phyloP scores from a whole-genome alignment of 2,113 vertebrate genomes.

The Eurystomus gularis region DNA sequence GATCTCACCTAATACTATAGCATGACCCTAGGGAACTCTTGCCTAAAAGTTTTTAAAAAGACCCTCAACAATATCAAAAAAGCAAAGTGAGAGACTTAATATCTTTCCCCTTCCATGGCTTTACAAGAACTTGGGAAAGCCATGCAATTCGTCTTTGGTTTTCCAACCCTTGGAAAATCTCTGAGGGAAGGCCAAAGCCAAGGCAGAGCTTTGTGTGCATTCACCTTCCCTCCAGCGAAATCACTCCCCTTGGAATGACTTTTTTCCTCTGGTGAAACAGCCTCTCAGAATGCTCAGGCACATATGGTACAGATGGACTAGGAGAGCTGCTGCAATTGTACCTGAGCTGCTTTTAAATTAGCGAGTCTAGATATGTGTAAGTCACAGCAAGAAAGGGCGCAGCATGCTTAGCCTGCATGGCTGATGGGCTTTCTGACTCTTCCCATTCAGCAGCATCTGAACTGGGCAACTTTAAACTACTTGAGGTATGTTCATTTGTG shows the following conservation, averaged over 20 bases:
- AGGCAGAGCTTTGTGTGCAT: background rate
- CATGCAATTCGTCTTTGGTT: background rate
- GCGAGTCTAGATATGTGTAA: fast-evolving
- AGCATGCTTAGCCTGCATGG: background rate
- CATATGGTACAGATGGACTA: background rate
- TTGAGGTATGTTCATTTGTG: background rate
- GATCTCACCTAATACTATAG: background rate
- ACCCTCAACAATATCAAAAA: background rate
- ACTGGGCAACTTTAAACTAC: background rate
- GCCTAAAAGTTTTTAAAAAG: background rate
- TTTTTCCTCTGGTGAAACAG: background rate
- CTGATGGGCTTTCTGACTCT: background rate
- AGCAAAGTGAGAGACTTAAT: background rate
- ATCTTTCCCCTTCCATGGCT: background rate
- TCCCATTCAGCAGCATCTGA: background rate
- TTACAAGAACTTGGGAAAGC: background rate
- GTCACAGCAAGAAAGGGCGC: background rate
- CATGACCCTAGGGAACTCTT: background rate
- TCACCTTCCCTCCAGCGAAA: fast-evolving
- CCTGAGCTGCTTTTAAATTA: background rate
- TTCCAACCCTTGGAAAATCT: background rate
- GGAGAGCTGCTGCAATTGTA: background rate
- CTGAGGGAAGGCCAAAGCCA: background rate
- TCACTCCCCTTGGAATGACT: background rate
- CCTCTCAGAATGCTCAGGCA: background rate